Base-by-base conservation (phyloP, 2,888 invertebrate genomes). In the Dinocampus coccinellae region DNA sequence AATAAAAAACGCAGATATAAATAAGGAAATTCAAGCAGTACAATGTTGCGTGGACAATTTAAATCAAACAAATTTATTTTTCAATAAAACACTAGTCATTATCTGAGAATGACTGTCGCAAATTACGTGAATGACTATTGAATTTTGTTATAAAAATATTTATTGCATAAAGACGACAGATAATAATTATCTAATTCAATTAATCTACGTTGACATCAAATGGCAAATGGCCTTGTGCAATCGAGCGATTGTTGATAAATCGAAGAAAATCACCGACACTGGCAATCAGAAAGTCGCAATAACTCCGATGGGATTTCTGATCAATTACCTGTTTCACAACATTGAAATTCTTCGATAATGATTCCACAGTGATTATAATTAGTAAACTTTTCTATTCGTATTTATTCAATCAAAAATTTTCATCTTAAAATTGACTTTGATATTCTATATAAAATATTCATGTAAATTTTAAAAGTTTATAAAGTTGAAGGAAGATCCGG, bases 291-390 rank as follows among this genome's bases (percentile, higher is more conserved):
- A 52, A 67, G 61, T 67, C 26, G 70, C 60, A 75, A 74, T 73
- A 68, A 75, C 60, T 55, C 66, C 70, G 73, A 76, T 74, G 75
- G 66, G 70, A 75, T 75, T 71, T 47, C 47, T 60, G 39, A 36
- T 24, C 55, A 7, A 39, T 4, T 16, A 10, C 2, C 1, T 2
- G 7, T 2, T 47, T 34, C 55, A 47, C 68, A 69, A 68, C 73
- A 71, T 75, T 73, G 70, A 61, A 57, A 76, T 72, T 74, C 73
- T 69, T 36, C 16, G 47, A 52, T 62, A 34, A n/a, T n/a, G n/a
- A 39, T 63, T 72, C 55, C 42, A n/a, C 33, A 55, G 55, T 34
- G n/a, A n/a, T 39, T n/a, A 39, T 39, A n/a, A n/a, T 39, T 0
- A 3, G n/a, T n/a, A 39, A 39, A n/a, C 11, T 39, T 39, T 39